phyloP scores from a whole-genome alignment of 1,140 invertebrate genomes.

The Ostrea edulis region DNA sequence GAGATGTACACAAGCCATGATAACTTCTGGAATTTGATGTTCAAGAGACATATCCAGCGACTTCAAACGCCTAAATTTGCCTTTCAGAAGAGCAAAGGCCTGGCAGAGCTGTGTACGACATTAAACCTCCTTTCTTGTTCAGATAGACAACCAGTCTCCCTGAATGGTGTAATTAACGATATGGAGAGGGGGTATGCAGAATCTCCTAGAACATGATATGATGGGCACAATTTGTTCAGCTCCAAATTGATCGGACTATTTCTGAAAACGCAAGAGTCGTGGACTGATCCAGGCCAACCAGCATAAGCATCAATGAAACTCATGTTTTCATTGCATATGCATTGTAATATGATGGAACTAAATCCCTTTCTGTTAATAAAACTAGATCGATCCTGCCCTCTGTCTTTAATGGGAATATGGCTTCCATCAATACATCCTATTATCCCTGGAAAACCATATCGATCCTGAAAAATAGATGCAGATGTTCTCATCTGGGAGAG shows the following conservation, averaged over 20 bases:
- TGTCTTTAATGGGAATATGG: constrained; percentile 11
- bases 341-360: constrained; percentile 55
- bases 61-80: constrained; percentile 38
- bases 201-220: constrained; percentile 43
- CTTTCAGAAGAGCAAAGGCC: constrained; percentile 34
- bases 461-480: neutral
- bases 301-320: constrained; percentile 47
- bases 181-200: constrained; percentile 22
- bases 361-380: constrained; percentile 40
- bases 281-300: neutral
- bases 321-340: constrained; percentile 60
- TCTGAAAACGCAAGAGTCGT: neutral
- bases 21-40: constrained; percentile 14
- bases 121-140: constrained; percentile 2
- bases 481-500: neutral
- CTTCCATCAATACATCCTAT: too few relatives aligned
- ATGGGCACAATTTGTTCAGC: neutral
- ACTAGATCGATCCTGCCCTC: too few relatives aligned
- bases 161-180: constrained; percentile 40
- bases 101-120: constrained; percentile 13
- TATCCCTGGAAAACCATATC: constrained; percentile 33
- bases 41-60: constrained; percentile 19
- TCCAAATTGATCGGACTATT: neutral
- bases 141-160: neutral
- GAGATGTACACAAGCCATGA: constrained; percentile 2